Evolutionary conservation across 1,140 invertebrate species (phyloP).

Genomic region (Sycobia sp.): DNA sequence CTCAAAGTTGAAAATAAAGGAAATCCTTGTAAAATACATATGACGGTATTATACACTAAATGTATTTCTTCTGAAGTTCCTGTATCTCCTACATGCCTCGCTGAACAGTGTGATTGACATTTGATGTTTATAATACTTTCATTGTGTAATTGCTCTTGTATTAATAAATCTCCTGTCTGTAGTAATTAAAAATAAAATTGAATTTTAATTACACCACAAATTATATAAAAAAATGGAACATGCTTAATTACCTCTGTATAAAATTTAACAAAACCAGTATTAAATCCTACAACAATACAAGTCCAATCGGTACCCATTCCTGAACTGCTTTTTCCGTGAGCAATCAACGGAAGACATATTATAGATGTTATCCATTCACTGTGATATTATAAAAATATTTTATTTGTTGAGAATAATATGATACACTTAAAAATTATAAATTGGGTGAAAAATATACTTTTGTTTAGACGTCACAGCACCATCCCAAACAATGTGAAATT

Average conservation of each 20-base stretch:
- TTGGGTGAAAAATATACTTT: slow-evolving; percentile 47
- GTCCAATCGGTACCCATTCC: slow-evolving; percentile 88
- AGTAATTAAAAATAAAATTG: slow-evolving; percentile 24
- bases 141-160: slow-evolving; percentile 85
- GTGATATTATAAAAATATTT: slow-evolving; percentile 36
- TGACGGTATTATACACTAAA: slow-evolving; percentile 74
- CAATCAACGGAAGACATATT: slow-evolving; percentile 68
- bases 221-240: neutral
- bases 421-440: neutral
- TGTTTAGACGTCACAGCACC: slow-evolving; percentile 52
- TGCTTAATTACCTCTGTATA: slow-evolving; percentile 75
- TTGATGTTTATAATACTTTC: slow-evolving; percentile 80
- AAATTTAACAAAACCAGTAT: slow-evolving; percentile 82
- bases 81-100: slow-evolving; percentile 63
- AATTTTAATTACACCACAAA: slow-evolving; percentile 22
- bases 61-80: slow-evolving; percentile 81
- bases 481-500: slow-evolving; percentile 59
- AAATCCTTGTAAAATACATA: slow-evolving; percentile 84
- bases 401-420: neutral
- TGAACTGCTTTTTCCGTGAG: slow-evolving; percentile 71
- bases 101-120: slow-evolving; percentile 76
- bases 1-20: slow-evolving; percentile 82
- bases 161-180: slow-evolving; percentile 77
- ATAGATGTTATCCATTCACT: slow-evolving; percentile 67
- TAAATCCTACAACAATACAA: slow-evolving; percentile 86